These are phyloP conservation scores for Dasysyrphus tricinctus DNA, from an alignment of 2,888 invertebrate species.

Conservation along the genomic window DNA sequence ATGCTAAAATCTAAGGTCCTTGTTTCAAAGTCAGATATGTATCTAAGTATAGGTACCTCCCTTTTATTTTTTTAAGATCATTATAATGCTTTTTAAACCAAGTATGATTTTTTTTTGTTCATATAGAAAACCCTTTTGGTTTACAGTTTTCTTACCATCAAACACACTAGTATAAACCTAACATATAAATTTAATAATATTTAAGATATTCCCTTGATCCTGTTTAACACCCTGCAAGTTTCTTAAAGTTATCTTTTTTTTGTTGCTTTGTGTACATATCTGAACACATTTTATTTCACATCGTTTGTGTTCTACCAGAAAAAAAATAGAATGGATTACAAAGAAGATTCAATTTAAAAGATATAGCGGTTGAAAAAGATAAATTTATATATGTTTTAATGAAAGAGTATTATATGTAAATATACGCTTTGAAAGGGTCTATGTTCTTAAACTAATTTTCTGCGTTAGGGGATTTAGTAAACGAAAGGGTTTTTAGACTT, in stretches of 20 bases:
- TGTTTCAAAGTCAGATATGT: too few relatives aligned
- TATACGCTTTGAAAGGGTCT: slow-evolving; percentile 44
- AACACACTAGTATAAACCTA: background rate
- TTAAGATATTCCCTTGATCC: slow-evolving; percentile 52
- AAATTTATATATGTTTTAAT: slow-evolving; percentile 64
- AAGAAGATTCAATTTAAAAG: slow-evolving; percentile 21
- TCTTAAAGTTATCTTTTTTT: slow-evolving; percentile 57
- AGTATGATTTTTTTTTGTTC: too few relatives aligned
- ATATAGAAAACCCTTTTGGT: background rate
- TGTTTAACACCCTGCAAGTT: slow-evolving; percentile 57
- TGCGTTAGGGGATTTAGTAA: background rate
- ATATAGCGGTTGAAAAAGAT: slow-evolving; percentile 57
- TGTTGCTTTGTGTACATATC: too few relatives aligned
- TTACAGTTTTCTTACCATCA: background rate
- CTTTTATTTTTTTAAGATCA: too few relatives aligned
- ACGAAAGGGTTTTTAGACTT: slow-evolving; percentile 33
- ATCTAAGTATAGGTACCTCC: too few relatives aligned
- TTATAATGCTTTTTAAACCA: too few relatives aligned
- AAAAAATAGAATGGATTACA: slow-evolving; percentile 1
- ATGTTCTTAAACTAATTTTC: background rate
- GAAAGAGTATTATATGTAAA: slow-evolving; percentile 49
- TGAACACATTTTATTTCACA: slow-evolving; percentile 32
- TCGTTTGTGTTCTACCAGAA: background rate
- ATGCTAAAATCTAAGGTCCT: too few relatives aligned
- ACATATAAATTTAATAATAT: slow-evolving; percentile 20